These are phyloP conservation scores for Bungarus multicinctus DNA, from an alignment of 2,113 vertebrate genomes.

Conservation along the genomic window DNA sequence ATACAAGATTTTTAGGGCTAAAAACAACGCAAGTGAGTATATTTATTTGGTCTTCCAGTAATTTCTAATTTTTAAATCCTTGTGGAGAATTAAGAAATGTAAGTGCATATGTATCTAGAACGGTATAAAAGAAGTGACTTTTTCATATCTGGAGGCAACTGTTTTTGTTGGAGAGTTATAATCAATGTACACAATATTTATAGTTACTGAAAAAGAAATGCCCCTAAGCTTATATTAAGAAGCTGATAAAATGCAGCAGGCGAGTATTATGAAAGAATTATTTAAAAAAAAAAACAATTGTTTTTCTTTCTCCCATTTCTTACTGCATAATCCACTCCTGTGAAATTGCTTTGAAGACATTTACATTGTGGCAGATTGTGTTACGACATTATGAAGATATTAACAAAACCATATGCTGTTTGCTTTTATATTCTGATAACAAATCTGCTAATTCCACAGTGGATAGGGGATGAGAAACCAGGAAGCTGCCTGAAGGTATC, in stretches of 20 bases:
- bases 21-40: slow-evolving; percentile 49
- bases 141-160: slow-evolving; percentile 54
- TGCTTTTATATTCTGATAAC: slow-evolving; percentile 39
- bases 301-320: not conserved
- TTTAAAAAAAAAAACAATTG: slow-evolving; percentile 5
- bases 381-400: slow-evolving; percentile 37
- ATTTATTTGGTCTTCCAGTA: slow-evolving; percentile 65
- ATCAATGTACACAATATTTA: slow-evolving; percentile 38
- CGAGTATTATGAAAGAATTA: slow-evolving; percentile 7
- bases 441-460: slow-evolving; percentile 42
- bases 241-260: not conserved
- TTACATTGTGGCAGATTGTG: slow-evolving; percentile 44
- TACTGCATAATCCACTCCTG: slow-evolving; percentile 15
- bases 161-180: slow-evolving; percentile 32
- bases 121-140: slow-evolving; percentile 48
- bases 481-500: slow-evolving; percentile 31
- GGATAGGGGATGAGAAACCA: slow-evolving; percentile 33
- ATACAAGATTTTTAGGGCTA: slow-evolving; percentile 50
- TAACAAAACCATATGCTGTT: slow-evolving; percentile 54
- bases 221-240: not conserved
- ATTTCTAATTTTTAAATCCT: slow-evolving; percentile 54
- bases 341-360: slow-evolving; percentile 29
- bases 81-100: slow-evolving; percentile 59
- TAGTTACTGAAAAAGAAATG: slow-evolving; percentile 26
- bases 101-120: slow-evolving; percentile 44